Evolutionary conservation across 1,140 invertebrate species (phyloP), one percentile per base, ranked within the genome.

Genomic region (Oryctes rhinoceros): DNA sequence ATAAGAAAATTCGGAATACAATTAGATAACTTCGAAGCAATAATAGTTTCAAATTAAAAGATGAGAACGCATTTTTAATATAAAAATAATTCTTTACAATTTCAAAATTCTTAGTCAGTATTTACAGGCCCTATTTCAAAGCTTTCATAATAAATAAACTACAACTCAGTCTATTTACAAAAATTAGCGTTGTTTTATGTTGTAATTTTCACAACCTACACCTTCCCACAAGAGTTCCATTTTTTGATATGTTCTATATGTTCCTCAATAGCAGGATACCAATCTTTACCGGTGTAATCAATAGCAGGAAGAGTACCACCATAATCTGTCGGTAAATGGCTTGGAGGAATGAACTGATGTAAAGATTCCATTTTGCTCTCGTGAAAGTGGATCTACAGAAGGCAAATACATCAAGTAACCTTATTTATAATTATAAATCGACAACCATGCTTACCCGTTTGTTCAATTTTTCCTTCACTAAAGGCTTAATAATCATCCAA

Each of bases 401-500:
- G 71, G 35, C 5, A 74, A 74, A 35, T 18, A 74, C 7, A 35
- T 74, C n/a, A 44, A 10, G 39, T 24, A 35, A 10, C 4, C 37
- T 4, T 39, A 30, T 74, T 35, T 74, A 1, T 44, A 44, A 44
- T 44, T 5, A 3, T 10, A 44, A 44, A 44, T 44, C 9, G 2
- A 30, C 39, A 44, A 10, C 15, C n/a, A 30, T 88, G 96, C 95
- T 47, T 48, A 92, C 91, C 87, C 94, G 93, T 39, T 90, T 92
- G 87, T 92, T 94, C 48, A 97, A 90, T 87, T 97, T 97, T 81
- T 96, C 94, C 79, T 91, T 91, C 39, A 97, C 92, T 84, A 97
- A 95, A 0, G 96, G 96, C 86, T 96, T 96, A 87, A 97, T 94
- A 85, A 98, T 91, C 71, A 92, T 91, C 92, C 96, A 97, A 0